phyloP scores from a whole-genome alignment of 2,888 invertebrate species.

The Andrena bicolor region DNA sequence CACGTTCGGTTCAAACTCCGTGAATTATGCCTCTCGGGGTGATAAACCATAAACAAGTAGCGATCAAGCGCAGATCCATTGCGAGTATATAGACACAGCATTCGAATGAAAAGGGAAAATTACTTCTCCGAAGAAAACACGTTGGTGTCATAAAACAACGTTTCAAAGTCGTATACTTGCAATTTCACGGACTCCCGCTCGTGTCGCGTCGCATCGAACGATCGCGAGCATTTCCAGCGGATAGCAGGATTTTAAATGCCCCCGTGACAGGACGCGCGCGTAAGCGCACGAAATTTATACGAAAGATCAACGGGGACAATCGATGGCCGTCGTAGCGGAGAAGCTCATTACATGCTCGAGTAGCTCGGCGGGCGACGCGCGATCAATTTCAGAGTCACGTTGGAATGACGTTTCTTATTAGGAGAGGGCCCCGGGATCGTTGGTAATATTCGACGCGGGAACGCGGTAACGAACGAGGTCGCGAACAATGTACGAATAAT shows the following conservation, averaged over 20 bases:
- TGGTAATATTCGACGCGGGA: conserved; percentile 10
- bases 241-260: background rate
- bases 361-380: conserved; percentile 35
- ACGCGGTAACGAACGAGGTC: conserved; percentile 41
- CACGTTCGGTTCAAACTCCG: too few relatives aligned
- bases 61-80: background rate
- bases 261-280: too few relatives aligned
- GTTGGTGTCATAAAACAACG: too few relatives aligned
- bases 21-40: background rate
- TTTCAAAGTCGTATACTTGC: too few relatives aligned
- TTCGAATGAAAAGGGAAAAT: too few relatives aligned
- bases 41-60: background rate
- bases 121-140: too few relatives aligned
- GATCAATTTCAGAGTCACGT: conserved; percentile 42
- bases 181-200: background rate
- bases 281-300: background rate
- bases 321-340: conserved; percentile 28
- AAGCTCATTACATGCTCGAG: conserved; percentile 42
- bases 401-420: conserved; percentile 44
- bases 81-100: too few relatives aligned
- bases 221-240: background rate
- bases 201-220: background rate
- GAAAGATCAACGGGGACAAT: conserved; percentile 14
- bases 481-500: conserved; percentile 60
- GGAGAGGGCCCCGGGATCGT: conserved; percentile 7